Percentiles rank a stretch among this genome's conserved stretches.
phyloP scores from a whole-genome alignment of 2,113 vertebrate genomes.

The Elephantulus edwardii region DNA sequence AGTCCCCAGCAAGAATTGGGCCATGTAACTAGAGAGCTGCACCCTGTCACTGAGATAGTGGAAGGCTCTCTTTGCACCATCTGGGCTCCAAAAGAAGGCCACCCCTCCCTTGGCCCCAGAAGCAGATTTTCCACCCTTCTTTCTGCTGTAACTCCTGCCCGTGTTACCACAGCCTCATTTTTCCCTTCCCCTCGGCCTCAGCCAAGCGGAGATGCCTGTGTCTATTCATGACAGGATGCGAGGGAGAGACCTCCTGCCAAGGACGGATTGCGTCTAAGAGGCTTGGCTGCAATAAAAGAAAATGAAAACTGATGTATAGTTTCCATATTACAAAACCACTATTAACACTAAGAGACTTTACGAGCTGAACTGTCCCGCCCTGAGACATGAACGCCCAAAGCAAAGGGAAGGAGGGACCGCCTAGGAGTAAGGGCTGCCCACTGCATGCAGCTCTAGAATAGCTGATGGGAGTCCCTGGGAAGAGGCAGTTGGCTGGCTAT shows the following conservation, averaged over 20 bases:
- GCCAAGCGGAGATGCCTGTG: neutral
- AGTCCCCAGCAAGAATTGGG: neutral
- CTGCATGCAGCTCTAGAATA: neutral
- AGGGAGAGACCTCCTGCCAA: neutral
- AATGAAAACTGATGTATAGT: neutral
- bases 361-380: neutral
- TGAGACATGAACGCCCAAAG: neutral
- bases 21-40: neutral
- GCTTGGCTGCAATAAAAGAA: neutral
- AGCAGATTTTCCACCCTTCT: neutral
- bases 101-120: neutral
- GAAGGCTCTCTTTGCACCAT: neutral
- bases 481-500: neutral
- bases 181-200: neutral
- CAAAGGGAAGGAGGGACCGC: neutral
- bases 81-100: neutral
- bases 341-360: neutral
- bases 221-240: neutral
- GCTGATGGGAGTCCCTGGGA: neutral
- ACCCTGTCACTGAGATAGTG: neutral
- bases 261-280: neutral
- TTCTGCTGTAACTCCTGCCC: neutral
- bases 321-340: constrained; percentile 24
- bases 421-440: neutral
- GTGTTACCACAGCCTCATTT: neutral